Evolutionary conservation across 2,888 invertebrate species (phyloP), one percentile per base, ranked within the genome.

Genomic region (Drosophila melanosoma): DNA sequence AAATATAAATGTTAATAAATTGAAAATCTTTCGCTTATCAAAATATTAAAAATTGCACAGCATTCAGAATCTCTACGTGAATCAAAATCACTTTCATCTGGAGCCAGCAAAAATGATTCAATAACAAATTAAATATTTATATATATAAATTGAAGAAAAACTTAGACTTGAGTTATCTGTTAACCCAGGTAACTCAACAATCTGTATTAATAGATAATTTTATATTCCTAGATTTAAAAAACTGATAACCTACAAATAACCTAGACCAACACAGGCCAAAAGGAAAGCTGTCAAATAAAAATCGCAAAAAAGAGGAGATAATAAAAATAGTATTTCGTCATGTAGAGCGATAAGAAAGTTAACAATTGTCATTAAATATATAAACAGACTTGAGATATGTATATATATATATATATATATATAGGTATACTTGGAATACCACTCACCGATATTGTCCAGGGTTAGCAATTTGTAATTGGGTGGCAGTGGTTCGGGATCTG

Each of bases 401-500:
- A 29, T 29, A 29, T 1, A 29, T 29, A 29, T 29, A 29, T 29
- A 29, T 29, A 29, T 29, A 29, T 29, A 29, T 29, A 33, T 64
- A 26, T 26, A 17, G 17, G 52, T 20, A 32, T n/a, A 49, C 11
- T 15, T n/a, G 32, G 5, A 23, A 23, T n/a, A 7, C 8, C 36
- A 87, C 90, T 84, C 92, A 97, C 97, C 96, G 91, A 96, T 96
- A 93, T 99, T 99, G 4, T 96, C 95, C 38, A 99, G 93, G 33
- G 94, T 95, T 17, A 97, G 91, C n/a, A 99, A 93, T 62, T 96
- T 96, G 92, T 97, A 95, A 91, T 96, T 95, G 8, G 94, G 92
- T 0, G 98, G 97, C 62, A 99, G 92, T 0, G 99, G 99, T 92
- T 99, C 99, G 0, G 99, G 98, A 1, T 95, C 95, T 88, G 96